Conservation (phyloP, 2,113 vertebrate genomes). For the human region GRCh38 chr16:9965501-9966000, state of each 20-base stretch:
- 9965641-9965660: neutral
- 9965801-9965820: neutral
- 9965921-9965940: neutral
- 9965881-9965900: neutral
- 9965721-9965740: neutral
- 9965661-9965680: neutral
- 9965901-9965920: neutral
- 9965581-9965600: neutral
- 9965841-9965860: neutral
- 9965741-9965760: neutral
- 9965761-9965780: neutral
- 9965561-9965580: fast-evolving
- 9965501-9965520: neutral
- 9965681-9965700: neutral
- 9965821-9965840: neutral
- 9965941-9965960: neutral
- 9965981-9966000: neutral
- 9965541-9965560: neutral
- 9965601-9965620: neutral
- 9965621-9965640: neutral
- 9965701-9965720: neutral
- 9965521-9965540: neutral
- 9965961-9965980: neutral
- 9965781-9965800: neutral
- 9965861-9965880: neutral